These are phyloP conservation scores for Callimorpha dominula DNA, from an alignment of 2,888 invertebrate genomes.

Conservation along the genomic window DNA sequence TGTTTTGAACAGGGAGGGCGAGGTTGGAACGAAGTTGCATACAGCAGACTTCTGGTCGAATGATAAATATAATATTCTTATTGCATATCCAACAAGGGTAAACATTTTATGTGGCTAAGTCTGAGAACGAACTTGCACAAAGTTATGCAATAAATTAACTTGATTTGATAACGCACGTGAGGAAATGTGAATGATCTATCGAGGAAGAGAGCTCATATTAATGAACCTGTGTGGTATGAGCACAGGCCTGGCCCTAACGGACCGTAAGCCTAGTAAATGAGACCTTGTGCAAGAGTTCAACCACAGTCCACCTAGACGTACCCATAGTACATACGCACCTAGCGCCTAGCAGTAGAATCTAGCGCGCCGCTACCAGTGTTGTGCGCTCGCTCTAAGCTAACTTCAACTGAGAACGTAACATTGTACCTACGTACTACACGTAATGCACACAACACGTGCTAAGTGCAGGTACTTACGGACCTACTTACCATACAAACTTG, in stretches of 20 bases:
- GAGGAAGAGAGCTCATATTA: too few relatives aligned
- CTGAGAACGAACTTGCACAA: too few relatives aligned
- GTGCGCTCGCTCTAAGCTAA: conserved; percentile 1
- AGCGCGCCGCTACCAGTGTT: neutral
- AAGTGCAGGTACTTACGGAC: neutral
- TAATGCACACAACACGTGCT: neutral
- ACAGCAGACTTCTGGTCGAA: neutral
- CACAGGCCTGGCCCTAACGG: too few relatives aligned
- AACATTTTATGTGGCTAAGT: too few relatives aligned
- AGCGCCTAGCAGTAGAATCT: neutral
- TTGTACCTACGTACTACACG: neutral
- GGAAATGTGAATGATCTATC: too few relatives aligned
- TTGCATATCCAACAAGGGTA: neutral
- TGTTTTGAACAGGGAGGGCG: neutral
- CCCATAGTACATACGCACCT: neutral
- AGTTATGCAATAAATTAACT: too few relatives aligned
- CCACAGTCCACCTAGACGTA: neutral
- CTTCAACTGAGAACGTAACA: neutral
- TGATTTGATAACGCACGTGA: too few relatives aligned
- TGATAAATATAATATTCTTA: neutral
- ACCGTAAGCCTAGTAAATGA: too few relatives aligned
- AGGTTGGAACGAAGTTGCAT: neutral
- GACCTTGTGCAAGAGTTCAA: neutral
- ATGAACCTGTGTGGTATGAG: too few relatives aligned
- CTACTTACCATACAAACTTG: conserved; percentile 6